These are phyloP conservation scores for Tubulanus polymorphus DNA, from an alignment of 2,888 invertebrate species.

Conservation along the genomic window DNA sequence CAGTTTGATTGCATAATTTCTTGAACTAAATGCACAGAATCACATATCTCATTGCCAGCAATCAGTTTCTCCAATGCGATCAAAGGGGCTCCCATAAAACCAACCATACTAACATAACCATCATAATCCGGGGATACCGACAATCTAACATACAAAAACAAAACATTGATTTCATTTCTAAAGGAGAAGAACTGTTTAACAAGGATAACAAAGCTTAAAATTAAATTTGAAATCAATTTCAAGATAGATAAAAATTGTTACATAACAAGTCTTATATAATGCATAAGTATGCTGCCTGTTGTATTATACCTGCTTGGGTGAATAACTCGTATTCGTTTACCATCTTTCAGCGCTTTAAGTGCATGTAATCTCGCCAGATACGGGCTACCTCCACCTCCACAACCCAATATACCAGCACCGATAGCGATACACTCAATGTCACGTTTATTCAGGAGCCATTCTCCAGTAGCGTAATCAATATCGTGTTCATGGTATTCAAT, in stretches of 20 bases:
- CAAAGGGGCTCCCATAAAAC: constrained; percentile 40
- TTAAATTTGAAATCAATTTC: too few relatives aligned
- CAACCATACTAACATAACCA: constrained; percentile 20
- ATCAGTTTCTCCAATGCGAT: constrained; percentile 33
- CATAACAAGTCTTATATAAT: too few relatives aligned
- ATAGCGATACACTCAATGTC: constrained; percentile 45
- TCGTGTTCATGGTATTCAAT: not conserved
- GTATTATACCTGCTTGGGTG: constrained; percentile 28
- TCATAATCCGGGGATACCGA: not conserved
- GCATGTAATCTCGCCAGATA: constrained; percentile 32
- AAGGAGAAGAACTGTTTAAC: too few relatives aligned
- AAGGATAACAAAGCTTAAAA: too few relatives aligned
- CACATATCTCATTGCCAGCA: constrained; percentile 24
- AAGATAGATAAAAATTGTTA: too few relatives aligned
- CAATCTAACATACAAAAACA: too few relatives aligned
- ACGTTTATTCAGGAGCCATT: constrained; percentile 38
- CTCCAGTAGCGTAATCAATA: constrained; percentile 21
- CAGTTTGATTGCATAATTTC: not conserved
- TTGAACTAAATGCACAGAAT: constrained; percentile 13
- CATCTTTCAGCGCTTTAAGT: constrained; percentile 24
- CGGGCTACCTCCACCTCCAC: constrained; percentile 46
- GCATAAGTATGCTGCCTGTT: too few relatives aligned
- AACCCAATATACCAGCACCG: constrained; percentile 45
- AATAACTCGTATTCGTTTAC: constrained; percentile 34
- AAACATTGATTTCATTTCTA: too few relatives aligned